Percentiles rank a stretch among this genome's conserved stretches.
Evolutionary conservation across 1,140 invertebrate genomes (phyloP).

Genomic region (Aphaenogaster rudis): DNA sequence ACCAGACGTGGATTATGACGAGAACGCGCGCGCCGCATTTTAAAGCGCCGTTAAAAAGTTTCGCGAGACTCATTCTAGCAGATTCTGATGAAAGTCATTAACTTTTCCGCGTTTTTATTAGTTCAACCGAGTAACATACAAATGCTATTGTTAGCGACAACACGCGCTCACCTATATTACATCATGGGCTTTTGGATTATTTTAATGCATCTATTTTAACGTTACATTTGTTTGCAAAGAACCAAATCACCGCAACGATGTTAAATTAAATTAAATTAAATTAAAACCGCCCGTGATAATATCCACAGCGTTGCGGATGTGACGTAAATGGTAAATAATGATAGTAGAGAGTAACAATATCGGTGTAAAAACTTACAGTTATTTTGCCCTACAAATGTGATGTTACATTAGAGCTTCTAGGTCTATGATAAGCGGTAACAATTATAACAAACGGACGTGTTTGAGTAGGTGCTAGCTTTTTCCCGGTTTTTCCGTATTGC

Average conservation of each 20-base stretch:
- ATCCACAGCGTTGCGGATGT: background rate
- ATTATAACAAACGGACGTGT: constrained; percentile 3
- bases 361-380: background rate
- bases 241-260: background rate
- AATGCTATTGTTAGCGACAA: constrained; percentile 13
- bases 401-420: background rate
- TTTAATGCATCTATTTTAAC: constrained; percentile 20
- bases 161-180: background rate
- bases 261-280: constrained; percentile 28
- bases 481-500: background rate
- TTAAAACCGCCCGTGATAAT: background rate
- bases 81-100: constrained; percentile 57
- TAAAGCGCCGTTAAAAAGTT: constrained; percentile 58
- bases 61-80: constrained; percentile 19
- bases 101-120: constrained; percentile 48
- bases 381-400: background rate
- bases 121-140: constrained; percentile 41
- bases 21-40: constrained; percentile 31
- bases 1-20: constrained; percentile 29
- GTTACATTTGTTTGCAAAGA: constrained; percentile 16
- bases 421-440: background rate
- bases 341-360: background rate
- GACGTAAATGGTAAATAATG: background rate
- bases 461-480: background rate
- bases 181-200: background rate